Conservation (phyloP, 2,113 vertebrate species). For the Periophthalmodon schlosseri region DNA sequence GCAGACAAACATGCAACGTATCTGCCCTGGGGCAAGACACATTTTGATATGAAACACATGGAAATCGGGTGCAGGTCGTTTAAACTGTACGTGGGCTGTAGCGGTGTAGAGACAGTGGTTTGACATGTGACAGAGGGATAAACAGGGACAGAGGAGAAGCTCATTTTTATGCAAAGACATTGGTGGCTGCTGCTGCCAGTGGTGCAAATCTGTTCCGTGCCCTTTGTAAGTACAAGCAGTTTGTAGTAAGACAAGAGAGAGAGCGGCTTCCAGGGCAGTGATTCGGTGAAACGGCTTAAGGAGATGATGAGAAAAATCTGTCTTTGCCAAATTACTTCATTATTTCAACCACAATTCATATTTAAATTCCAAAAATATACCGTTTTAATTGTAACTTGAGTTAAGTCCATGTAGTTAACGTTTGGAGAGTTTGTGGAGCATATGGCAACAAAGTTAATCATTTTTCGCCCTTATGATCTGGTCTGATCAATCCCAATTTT, state of each 20-base stretch:
- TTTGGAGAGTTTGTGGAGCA: too few relatives aligned
- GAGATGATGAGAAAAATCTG: background rate
- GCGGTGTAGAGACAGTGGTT: conserved; percentile 21
- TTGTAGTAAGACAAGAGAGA: conserved; percentile 3
- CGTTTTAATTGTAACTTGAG: background rate
- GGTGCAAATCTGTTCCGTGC: background rate
- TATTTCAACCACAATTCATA: background rate
- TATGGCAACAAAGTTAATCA: too few relatives aligned
- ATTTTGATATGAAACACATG: too few relatives aligned
- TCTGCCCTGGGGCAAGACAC: too few relatives aligned
- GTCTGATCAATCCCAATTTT: too few relatives aligned
- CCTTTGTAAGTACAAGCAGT: conserved; percentile 3
- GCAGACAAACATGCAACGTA: too few relatives aligned
- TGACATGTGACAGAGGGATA: conserved; percentile 31
- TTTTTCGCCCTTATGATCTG: too few relatives aligned
- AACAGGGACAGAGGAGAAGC: conserved; percentile 11
- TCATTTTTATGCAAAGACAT: conserved; percentile 16
- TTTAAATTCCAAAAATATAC: background rate
- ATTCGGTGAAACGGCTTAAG: background rate
- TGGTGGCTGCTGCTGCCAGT: background rate
- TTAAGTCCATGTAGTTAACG: too few relatives aligned
- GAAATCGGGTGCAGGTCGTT: background rate
- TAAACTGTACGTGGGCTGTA: background rate
- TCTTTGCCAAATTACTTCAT: background rate
- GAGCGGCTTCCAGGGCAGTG: background rate